These are phyloP conservation scores for Gavia stellata DNA, from an alignment of 2,113 vertebrate genomes.

Conservation along the genomic window DNA sequence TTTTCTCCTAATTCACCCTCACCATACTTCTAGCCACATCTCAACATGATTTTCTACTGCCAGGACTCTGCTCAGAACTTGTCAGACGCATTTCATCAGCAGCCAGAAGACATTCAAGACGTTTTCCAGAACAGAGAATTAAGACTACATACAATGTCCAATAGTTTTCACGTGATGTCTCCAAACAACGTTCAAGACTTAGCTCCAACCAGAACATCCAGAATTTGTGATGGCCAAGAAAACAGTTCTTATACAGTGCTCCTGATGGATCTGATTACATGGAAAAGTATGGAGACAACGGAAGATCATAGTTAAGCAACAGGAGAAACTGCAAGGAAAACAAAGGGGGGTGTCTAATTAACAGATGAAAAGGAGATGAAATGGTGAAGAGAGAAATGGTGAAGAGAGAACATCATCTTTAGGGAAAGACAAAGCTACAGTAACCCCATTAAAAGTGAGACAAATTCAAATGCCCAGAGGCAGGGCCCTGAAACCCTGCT, in stretches of 20 bases:
- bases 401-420: background rate
- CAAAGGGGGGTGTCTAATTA: background rate
- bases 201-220: constrained; percentile 12
- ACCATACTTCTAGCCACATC: background rate
- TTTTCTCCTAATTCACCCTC: background rate
- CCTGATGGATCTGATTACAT: constrained; percentile 3
- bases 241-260: background rate
- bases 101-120: constrained; percentile 7
- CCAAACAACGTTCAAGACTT: constrained; percentile 5
- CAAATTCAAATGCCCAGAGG: background rate
- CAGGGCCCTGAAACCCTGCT: background rate
- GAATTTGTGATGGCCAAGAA: background rate
- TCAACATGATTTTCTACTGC: background rate
- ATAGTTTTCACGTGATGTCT: background rate
- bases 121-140: background rate
- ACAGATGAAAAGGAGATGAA: background rate
- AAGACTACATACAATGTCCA: background rate
- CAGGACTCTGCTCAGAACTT: background rate
- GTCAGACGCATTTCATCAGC: background rate
- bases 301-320: background rate
- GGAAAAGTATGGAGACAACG: background rate
- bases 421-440: background rate
- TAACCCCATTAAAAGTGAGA: background rate
- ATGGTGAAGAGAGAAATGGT: background rate
- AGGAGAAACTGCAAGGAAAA: background rate